These are phyloP conservation scores for Amphimedon queenslandica DNA, from an alignment of 37 sponge, comb jelly and placozoan genomes.

Conservation along the genomic window DNA sequence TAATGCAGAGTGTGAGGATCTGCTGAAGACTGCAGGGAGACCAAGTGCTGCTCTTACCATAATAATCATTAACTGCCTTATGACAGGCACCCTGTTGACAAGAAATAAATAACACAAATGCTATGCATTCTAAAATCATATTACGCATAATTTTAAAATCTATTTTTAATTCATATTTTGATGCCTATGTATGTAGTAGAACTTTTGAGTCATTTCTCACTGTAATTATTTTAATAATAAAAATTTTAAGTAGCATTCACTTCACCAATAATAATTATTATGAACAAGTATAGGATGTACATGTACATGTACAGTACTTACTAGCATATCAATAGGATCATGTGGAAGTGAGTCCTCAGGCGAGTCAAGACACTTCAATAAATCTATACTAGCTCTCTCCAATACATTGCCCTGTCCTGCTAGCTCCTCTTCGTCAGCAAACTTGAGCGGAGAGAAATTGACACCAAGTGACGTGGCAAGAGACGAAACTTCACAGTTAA, in stretches of 20 bases:
- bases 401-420: background rate
- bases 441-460: background rate
- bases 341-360: background rate
- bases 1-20: conserved; percentile 28
- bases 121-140: too few species aligned
- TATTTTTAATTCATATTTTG: too few species aligned
- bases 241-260: background rate
- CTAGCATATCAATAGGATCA: background rate
- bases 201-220: too few species aligned
- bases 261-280: background rate
- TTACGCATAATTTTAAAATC: too few species aligned
- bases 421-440: background rate
- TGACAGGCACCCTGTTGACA: too few species aligned
- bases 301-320: background rate
- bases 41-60: background rate
- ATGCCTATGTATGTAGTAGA: too few species aligned
- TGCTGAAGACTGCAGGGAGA: conserved; percentile 15
- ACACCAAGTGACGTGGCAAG: background rate
- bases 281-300: background rate
- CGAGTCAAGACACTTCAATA: background rate
- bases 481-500: background rate
- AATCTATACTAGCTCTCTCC: background rate
- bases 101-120: too few species aligned
- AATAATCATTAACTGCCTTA: background rate
- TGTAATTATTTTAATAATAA: too few species aligned